Conservation (phyloP, 2,113 vertebrate species). For the Mobula birostris region DNA sequence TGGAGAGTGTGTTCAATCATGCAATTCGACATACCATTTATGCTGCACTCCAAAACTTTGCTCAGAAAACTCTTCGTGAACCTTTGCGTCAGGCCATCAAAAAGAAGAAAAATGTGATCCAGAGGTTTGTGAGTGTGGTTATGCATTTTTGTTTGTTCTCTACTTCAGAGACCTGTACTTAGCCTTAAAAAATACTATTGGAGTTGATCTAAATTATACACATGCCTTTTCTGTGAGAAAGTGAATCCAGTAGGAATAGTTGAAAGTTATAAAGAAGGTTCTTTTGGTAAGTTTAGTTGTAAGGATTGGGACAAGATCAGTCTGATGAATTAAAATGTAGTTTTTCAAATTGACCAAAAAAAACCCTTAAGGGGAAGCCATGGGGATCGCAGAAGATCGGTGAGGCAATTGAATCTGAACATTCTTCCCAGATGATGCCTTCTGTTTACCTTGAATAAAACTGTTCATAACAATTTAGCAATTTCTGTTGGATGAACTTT, state of each 20-base stretch:
- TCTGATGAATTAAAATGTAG: not conserved
- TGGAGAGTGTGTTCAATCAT: constrained; percentile 85
- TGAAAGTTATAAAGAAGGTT: not conserved
- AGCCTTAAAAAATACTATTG: not conserved
- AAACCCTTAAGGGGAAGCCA: not conserved
- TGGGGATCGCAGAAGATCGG: not conserved
- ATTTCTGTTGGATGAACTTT: too few relatives aligned
- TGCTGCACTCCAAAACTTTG: constrained; percentile 75
- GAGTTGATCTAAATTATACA: not conserved
- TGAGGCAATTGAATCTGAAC: not conserved
- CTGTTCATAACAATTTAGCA: too few relatives aligned
- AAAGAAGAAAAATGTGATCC: constrained; percentile 81
- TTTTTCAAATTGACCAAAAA: not conserved
- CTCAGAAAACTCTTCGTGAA: constrained; percentile 72
- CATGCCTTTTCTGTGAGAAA: not conserved
- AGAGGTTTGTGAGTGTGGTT: constrained; percentile 57
- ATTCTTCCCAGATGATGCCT: too few relatives aligned
- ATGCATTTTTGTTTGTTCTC: not conserved
- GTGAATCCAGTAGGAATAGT: not conserved
- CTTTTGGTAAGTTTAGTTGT: not conserved
- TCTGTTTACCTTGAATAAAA: too few relatives aligned
- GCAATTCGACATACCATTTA: constrained; percentile 82
- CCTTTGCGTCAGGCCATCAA: constrained; percentile 78
- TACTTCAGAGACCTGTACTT: not conserved
- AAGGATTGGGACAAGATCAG: not conserved